Percentiles rank a stretch among this genome's conserved stretches.
These are phyloP conservation scores for Eupithecia insigniata DNA, from an alignment of 2,888 invertebrate species.

Conservation along the genomic window DNA sequence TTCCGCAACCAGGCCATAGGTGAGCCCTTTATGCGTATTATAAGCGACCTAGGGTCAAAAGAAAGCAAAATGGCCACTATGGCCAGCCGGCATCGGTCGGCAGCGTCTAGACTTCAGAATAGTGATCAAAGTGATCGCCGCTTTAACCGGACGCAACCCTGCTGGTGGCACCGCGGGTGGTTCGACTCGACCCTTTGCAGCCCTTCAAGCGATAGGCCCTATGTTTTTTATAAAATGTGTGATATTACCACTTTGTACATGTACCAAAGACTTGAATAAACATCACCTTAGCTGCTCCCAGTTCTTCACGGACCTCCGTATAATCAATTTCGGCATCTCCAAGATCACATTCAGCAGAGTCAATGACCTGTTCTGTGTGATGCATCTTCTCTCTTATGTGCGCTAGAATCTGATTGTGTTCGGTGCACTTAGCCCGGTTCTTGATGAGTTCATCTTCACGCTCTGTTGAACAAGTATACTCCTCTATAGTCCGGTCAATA, in stretches of 20 bases:
- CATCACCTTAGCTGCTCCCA: slow-evolving; percentile 68
- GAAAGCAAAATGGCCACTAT: too few relatives aligned
- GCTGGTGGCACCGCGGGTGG: too few relatives aligned
- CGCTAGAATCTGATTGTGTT: slow-evolving; percentile 78
- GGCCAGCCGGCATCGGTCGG: too few relatives aligned
- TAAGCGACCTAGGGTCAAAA: too few relatives aligned
- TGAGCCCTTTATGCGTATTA: too few relatives aligned
- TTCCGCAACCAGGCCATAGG: too few relatives aligned
- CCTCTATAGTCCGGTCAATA: too few relatives aligned
- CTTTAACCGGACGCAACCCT: too few relatives aligned
- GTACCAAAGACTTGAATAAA: neutral
- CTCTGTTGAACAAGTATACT: slow-evolving; percentile 53
- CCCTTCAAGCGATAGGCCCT: too few relatives aligned
- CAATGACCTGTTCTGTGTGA: slow-evolving; percentile 78
- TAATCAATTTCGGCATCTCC: slow-evolving; percentile 75
- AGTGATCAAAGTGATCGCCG: too few relatives aligned
- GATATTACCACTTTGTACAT: neutral
- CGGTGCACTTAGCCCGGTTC: slow-evolving; percentile 74
- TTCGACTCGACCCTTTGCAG: too few relatives aligned
- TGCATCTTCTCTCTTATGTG: slow-evolving; percentile 81
- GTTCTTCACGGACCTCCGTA: slow-evolving; percentile 70
- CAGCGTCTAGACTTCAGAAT: too few relatives aligned
- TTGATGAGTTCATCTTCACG: slow-evolving; percentile 77
- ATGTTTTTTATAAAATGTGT: neutral
- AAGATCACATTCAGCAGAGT: slow-evolving; percentile 73